Conservation (phyloP, 2,113 vertebrate genomes). For the Perca fluviatilis region DNA sequence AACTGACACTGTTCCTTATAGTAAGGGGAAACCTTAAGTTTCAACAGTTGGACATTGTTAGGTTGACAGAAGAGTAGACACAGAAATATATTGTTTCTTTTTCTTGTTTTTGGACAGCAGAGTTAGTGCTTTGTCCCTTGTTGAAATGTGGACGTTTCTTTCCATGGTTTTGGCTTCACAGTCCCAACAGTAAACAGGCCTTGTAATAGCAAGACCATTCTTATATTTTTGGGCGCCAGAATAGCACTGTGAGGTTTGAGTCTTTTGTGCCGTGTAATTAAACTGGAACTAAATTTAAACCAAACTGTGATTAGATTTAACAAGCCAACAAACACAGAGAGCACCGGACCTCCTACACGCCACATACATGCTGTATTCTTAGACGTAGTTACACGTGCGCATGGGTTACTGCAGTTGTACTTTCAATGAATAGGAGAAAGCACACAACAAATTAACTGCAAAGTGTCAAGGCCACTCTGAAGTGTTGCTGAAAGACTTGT, state of each 20-base stretch:
- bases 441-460: background rate
- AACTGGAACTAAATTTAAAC: constrained; percentile 67
- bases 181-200: constrained; percentile 38
- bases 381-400: background rate
- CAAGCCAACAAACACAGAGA: constrained; percentile 45
- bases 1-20: background rate
- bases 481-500: constrained; percentile 1
- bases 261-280: constrained; percentile 70
- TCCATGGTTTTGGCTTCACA: constrained; percentile 32
- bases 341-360: constrained; percentile 11
- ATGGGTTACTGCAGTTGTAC: too few relatives aligned
- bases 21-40: background rate
- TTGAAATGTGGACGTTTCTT: constrained; percentile 20
- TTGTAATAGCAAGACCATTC: constrained; percentile 37
- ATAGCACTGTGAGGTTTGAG: constrained; percentile 58
- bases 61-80: too few relatives aligned
- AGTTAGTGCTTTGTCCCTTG: background rate
- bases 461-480: background rate
- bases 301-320: constrained; percentile 68
- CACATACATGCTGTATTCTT: constrained; percentile 6
- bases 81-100: background rate
- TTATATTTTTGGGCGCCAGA: constrained; percentile 58
- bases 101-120: background rate
- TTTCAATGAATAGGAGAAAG: background rate
- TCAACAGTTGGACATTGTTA: background rate